Base-by-base conservation (phyloP, 2,888 invertebrate species). In the Lochmaea crataegi region DNA sequence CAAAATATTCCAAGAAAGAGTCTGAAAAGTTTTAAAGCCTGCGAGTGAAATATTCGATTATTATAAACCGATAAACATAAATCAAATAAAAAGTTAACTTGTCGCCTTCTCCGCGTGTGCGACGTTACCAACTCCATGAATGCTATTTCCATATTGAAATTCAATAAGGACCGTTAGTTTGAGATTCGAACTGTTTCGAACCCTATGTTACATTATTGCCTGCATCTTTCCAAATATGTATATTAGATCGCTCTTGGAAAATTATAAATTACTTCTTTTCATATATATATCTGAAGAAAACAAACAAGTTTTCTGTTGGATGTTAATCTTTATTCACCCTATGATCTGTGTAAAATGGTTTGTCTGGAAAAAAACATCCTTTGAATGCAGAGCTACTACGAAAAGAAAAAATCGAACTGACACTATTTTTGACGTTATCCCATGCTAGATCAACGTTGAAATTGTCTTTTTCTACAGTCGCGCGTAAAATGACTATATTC, bases 51-150 rank as follows among this genome's bases (percentile, higher is more conserved):
- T 76, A 76, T 76, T 73, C 71, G 73, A 71, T 63, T 73, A 77
- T 77, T 76, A 72, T 76, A 68, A 72, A 71, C 67, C 73, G 64
- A 69, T 74, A 71, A 73, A 74, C 74, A 76, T 77, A 77, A 77
- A 76, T 77, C 77, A 75, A 75, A 74, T 77, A 75, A 74, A 77
- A 75, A 74, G 73, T 72, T 73, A 73, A 69, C 68, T 72, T 74
- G 76, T 71, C 68, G 68, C 68, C 61, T 63, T 69, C 66, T 41
- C 56, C 53, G 61, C 60, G 61, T 65, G 61, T 73, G 65, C 70
- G 60, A 65, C 57, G 64, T 75, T 75, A 67, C 75, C 72, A 67
- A 64, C 72, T 72, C 70, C 68, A 72, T 68, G 74, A 72, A 77
- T 74, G 42, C 72, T 41, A 77, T 77, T 75, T 74, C 68, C 75